phyloP scores from a whole-genome alignment of 2,888 invertebrate genomes.

The Drosophila flavopinicola region DNA sequence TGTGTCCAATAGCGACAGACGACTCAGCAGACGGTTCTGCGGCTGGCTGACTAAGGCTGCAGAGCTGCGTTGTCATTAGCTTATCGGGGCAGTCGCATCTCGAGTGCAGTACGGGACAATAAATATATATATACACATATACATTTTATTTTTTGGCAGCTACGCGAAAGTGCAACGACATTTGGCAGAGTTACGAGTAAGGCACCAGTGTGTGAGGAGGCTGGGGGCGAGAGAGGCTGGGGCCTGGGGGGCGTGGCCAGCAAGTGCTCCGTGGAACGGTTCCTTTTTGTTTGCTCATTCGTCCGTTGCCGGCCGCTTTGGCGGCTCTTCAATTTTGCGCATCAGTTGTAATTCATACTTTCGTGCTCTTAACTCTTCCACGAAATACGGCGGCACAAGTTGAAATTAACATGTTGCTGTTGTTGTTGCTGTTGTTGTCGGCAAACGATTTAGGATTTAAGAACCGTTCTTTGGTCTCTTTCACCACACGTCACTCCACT shows the following conservation, averaged over 20 bases:
- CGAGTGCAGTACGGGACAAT: conserved; percentile 34
- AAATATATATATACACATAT: conserved; percentile 13
- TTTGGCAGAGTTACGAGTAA: conserved; percentile 29
- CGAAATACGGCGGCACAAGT: conserved; percentile 69
- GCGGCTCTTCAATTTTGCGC: conserved; percentile 75
- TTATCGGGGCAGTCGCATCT: conserved; percentile 66
- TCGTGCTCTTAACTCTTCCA: conserved; percentile 70
- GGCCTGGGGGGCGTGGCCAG: neutral
- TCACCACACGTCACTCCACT: conserved; percentile 60
- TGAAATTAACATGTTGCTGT: conserved; percentile 76
- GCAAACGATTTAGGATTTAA: conserved; percentile 71
- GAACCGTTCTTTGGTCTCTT: conserved; percentile 70
- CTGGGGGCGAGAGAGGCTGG: neutral
- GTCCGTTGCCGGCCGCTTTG: conserved; percentile 60
- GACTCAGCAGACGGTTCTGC: conserved; percentile 56
- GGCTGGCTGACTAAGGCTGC: conserved; percentile 66
- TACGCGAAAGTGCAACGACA: conserved; percentile 74
- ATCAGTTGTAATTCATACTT: conserved; percentile 80
- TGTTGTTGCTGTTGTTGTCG: conserved; percentile 41
- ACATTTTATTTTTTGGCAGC: conserved; percentile 37
- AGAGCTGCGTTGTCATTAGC: conserved; percentile 58
- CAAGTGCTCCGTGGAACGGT: conserved; percentile 50
- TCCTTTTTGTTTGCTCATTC: conserved; percentile 69
- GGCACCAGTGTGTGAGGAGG: conserved; percentile 1
- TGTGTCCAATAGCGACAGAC: conserved; percentile 25